Percentiles rank a stretch among this genome's conserved stretches.
Evolutionary conservation across 2,797 vertebrate genomes (phyloP).

Genomic region (Hoplostethus mediterraneus): DNA sequence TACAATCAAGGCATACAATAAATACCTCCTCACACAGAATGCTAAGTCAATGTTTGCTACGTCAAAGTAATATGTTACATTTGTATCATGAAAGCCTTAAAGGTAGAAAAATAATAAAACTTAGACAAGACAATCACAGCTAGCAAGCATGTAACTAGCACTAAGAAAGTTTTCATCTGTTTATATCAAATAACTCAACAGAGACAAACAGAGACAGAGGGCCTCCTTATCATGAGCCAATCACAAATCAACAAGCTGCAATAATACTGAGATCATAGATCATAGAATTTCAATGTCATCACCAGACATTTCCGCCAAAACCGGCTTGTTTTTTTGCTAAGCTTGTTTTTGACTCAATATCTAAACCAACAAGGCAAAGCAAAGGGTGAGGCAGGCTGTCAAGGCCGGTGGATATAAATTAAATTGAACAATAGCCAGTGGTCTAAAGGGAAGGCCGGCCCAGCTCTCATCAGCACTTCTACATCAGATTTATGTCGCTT

Average conservation of each 20-base stretch:
- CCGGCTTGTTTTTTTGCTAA: conserved; percentile 29
- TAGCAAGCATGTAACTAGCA: no score
- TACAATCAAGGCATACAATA: no score
- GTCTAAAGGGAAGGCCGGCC: no score
- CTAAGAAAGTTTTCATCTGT: conserved; percentile 1
- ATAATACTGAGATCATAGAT: conserved; percentile 1
- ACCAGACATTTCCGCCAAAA: conserved; percentile 29
- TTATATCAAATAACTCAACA: conserved; percentile 13
- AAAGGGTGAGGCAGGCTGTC: conserved; percentile 4
- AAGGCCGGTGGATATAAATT: background rate
- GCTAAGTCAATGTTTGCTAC: no score
- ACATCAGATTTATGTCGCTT: no score
- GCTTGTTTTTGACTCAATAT: background rate
- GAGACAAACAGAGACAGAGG: conserved; percentile 2
- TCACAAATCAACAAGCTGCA: conserved; percentile 32
- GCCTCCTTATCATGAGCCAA: conserved; percentile 34
- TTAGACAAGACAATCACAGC: background rate
- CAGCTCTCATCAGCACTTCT: no score
- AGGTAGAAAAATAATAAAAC: no score
- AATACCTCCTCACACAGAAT: no score
- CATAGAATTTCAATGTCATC: conserved; percentile 20
- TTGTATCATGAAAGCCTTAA: no score
- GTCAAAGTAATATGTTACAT: no score
- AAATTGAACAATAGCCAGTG: no score
- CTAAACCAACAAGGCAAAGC: background rate